A percentile compares a stretch with the other conserved stretches of the same genome.
Conservation (phyloP, 2,888 invertebrate species). For the Agrochola lychnidis region DNA sequence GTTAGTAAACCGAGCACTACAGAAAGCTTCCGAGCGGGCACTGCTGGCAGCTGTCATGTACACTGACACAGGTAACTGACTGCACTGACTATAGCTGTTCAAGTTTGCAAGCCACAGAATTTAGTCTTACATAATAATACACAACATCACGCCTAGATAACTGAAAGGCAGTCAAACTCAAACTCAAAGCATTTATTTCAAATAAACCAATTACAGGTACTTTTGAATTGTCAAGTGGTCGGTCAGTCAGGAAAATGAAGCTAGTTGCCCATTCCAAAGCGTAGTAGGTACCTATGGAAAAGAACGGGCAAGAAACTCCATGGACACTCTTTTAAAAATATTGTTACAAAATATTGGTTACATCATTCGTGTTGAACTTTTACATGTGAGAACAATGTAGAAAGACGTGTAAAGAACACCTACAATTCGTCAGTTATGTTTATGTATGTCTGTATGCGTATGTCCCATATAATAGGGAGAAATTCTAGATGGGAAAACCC, state of each 20-base stretch:
- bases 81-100: constrained; percentile 1
- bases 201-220: too few species aligned
- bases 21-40: background rate
- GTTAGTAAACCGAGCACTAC: background rate
- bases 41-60: constrained; percentile 13
- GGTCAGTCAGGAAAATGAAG: too few species aligned
- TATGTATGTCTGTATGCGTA: background rate
- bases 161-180: background rate
- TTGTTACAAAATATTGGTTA: too few species aligned
- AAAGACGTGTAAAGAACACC: background rate
- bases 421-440: background rate
- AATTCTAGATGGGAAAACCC: background rate
- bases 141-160: background rate
- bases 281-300: too few species aligned
- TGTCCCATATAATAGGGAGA: background rate
- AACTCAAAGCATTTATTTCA: too few species aligned
- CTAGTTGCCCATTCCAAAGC: too few species aligned
- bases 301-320: too few species aligned
- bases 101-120: background rate
- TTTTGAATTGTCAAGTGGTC: too few species aligned
- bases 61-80: background rate
- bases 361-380: too few species aligned
- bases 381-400: too few species aligned
- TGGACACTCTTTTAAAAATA: too few species aligned
- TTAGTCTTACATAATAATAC: background rate